Percentiles rank a stretch among this genome's conserved stretches.
Evolutionary conservation across 2,113 vertebrate genomes (phyloP).

Genomic region (Athene cunicularia): DNA sequence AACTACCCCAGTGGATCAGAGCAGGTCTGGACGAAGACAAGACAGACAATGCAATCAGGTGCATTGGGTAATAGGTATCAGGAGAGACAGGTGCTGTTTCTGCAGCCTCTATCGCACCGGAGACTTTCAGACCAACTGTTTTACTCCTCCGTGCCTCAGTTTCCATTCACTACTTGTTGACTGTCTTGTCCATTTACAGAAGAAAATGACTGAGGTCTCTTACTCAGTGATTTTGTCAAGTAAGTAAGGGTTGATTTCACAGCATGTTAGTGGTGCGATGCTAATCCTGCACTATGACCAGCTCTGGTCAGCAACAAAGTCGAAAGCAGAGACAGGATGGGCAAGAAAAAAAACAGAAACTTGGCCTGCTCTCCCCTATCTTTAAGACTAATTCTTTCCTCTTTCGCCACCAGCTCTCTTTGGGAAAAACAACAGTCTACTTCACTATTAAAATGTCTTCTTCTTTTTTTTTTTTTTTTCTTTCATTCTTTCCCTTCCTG

Average conservation of each 20-base stretch:
- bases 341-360: neutral
- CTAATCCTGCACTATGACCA: neutral
- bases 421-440: neutral
- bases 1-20: neutral
- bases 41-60: accelerated
- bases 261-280: neutral
- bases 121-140: neutral
- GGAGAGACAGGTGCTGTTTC: neutral
- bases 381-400: neutral
- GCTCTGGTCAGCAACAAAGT: neutral
- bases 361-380: neutral
- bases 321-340: neutral
- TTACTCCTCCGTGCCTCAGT: neutral
- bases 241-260: neutral
- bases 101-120: neutral
- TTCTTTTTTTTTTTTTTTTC: too few relatives aligned
- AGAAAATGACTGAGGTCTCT: neutral
- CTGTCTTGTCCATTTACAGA: neutral
- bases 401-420: neutral
- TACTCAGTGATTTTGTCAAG: neutral
- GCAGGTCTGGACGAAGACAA: neutral
- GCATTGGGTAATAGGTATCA: neutral
- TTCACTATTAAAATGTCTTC: neutral
- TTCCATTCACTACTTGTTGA: neutral
- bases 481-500: neutral